Evolutionary conservation across 1,140 invertebrate species (phyloP).

Genomic region (Agrilus planipennis): DNA sequence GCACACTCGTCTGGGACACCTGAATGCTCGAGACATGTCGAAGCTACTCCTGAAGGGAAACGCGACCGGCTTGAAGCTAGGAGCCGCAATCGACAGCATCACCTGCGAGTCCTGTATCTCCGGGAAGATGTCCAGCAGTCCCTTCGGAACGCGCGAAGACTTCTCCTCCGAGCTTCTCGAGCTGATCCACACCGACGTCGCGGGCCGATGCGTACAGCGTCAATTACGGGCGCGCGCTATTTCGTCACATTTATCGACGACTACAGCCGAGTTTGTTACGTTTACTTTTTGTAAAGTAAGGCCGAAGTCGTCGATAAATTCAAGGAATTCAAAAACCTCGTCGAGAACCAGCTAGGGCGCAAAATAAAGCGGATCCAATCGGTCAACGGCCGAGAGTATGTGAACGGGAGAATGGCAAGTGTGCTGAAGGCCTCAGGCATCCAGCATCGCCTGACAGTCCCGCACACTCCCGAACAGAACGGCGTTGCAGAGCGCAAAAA

Average conservation of each 20-base stretch:
- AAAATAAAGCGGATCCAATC: slow-evolving; percentile 4
- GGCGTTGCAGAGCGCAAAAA: slow-evolving; percentile 11
- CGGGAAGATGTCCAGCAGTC: no score
- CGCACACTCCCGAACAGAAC: slow-evolving; percentile 8
- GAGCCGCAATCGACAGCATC: no score
- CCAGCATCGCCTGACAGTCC: slow-evolving; percentile 12
- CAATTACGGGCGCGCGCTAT: slow-evolving; percentile 14
- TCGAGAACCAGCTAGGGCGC: slow-evolving; percentile 1
- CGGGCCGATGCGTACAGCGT: slow-evolving; percentile 13
- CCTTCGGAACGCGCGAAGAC: no score
- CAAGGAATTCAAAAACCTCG: background rate
- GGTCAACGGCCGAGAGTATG: slow-evolving; percentile 4
- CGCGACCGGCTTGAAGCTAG: no score
- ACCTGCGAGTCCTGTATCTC: no score
- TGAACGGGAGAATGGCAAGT: background rate
- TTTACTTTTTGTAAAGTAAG: slow-evolving; percentile 9
- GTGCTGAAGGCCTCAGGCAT: slow-evolving; percentile 10
- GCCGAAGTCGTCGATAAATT: slow-evolving; percentile 2
- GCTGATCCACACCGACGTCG: slow-evolving; percentile 39
- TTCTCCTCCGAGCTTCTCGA: no score
- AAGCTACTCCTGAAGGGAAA: no score
- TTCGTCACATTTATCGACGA: slow-evolving; percentile 27
- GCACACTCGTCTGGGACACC: no score
- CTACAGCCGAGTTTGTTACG: slow-evolving; percentile 26
- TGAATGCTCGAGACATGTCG: no score